These are phyloP conservation scores for Cepphus grylle DNA, from an alignment of 2,113 vertebrate species.

Conservation along the genomic window DNA sequence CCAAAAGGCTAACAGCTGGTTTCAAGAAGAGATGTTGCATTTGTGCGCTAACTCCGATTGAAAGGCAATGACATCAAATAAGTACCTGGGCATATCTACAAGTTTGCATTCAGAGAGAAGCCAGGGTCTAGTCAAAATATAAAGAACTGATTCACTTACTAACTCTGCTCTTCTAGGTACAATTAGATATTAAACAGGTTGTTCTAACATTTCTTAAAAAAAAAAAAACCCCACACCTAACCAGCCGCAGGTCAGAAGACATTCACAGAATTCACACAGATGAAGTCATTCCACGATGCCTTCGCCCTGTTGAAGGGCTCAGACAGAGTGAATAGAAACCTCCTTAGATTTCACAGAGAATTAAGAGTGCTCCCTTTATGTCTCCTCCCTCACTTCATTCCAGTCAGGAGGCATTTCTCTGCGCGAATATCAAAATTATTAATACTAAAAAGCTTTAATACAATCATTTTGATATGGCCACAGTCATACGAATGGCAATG, in stretches of 20 bases:
- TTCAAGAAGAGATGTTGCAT: not conserved
- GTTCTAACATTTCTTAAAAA: not conserved
- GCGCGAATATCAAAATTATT: not conserved
- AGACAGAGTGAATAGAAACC: not conserved
- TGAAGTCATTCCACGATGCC: not conserved
- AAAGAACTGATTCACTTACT: not conserved
- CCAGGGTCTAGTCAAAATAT: not conserved
- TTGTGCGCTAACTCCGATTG: not conserved
- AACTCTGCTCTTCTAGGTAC: not conserved
- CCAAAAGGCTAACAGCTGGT: not conserved
- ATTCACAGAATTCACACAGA: not conserved
- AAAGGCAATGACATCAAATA: not conserved
- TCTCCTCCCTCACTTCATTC: not conserved
- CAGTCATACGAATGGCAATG: not conserved
- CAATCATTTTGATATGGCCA: not conserved
- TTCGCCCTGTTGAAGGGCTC: not conserved
- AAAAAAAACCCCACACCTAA: not conserved
- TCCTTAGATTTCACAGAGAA: conserved; percentile 3
- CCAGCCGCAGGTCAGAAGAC: not conserved
- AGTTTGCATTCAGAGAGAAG: not conserved
- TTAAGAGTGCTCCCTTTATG: not conserved
- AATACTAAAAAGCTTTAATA: not conserved
- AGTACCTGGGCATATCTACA: not conserved
- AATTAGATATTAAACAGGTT: not conserved
- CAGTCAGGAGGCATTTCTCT: not conserved